phyloP scores from a whole-genome alignment of 2,797 vertebrate genomes.

The Masticophis lateralis region DNA sequence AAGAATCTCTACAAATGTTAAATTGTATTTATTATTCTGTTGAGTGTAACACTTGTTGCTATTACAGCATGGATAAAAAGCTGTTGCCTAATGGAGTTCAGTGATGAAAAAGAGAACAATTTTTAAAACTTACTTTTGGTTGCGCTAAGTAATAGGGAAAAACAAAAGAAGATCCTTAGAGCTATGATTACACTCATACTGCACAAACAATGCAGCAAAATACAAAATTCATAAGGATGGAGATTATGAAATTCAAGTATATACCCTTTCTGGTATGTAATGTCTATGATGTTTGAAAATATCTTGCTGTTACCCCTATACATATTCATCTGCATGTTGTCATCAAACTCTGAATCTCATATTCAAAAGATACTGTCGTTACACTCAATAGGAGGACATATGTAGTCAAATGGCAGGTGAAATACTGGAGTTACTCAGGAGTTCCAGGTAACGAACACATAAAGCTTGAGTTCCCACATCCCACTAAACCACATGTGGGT shows the following conservation, averaged over 20 bases:
- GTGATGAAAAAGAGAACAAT: conserved; percentile 27
- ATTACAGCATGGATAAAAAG: conserved; percentile 36
- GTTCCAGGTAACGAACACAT: background rate
- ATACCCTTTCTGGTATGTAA: background rate
- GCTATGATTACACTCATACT: background rate
- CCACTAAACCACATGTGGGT: too few relatives aligned
- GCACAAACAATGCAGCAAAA: background rate
- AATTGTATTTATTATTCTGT: conserved; percentile 54
- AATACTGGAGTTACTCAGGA: background rate
- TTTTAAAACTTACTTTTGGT: conserved; percentile 20
- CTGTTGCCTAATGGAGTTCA: conserved; percentile 41
- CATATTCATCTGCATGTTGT: background rate
- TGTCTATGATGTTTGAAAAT: background rate
- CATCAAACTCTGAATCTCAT: background rate
- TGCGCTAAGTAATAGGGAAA: conserved; percentile 13
- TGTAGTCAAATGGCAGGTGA: background rate
- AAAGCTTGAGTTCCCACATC: background rate
- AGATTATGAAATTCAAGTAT: background rate
- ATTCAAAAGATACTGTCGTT: background rate
- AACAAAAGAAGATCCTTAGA: conserved; percentile 14
- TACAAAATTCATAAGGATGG: background rate
- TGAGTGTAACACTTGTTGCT: conserved; percentile 18
- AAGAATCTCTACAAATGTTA: conserved; percentile 10
- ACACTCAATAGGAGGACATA: background rate
- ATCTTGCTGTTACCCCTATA: background rate